Evolutionary conservation across 2,797 vertebrate species (phyloP).

Genomic region (Microctenopoma steveboyesi): DNA sequence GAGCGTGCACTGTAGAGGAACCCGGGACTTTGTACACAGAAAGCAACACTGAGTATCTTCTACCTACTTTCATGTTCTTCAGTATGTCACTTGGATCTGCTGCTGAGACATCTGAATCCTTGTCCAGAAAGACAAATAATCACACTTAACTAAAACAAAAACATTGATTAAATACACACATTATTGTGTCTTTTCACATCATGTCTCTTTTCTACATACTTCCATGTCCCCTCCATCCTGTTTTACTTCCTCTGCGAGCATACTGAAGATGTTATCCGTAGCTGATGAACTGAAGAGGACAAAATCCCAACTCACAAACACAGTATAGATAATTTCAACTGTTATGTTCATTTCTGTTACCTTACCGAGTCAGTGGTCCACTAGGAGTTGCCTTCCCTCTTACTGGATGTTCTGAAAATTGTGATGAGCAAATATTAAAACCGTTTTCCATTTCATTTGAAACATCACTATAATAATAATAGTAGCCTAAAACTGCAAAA

Average conservation of each 20-base stretch:
- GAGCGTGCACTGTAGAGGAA: neutral
- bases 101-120: slow-evolving; percentile 86
- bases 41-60: neutral
- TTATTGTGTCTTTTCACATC: neutral
- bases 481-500: neutral
- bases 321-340: neutral
- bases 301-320: neutral
- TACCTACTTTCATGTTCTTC: slow-evolving; percentile 82
- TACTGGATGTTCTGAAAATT: slow-evolving; percentile 42
- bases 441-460: neutral
- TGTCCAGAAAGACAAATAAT: slow-evolving; percentile 1
- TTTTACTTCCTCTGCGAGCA: slow-evolving; percentile 75
- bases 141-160: neutral
- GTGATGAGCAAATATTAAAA: slow-evolving; percentile 3
- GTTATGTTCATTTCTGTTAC: neutral
- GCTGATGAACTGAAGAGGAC: slow-evolving; percentile 77
- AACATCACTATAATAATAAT: neutral
- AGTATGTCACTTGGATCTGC: slow-evolving; percentile 83
- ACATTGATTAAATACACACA: neutral
- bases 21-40: neutral
- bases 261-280: slow-evolving; percentile 82
- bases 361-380: slow-evolving; percentile 51
- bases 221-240: slow-evolving; percentile 65
- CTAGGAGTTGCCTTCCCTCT: slow-evolving; percentile 21
- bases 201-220: slow-evolving; percentile 71